Conservation (phyloP, 2,888 invertebrate genomes). For the Malachius bipustulatus region DNA sequence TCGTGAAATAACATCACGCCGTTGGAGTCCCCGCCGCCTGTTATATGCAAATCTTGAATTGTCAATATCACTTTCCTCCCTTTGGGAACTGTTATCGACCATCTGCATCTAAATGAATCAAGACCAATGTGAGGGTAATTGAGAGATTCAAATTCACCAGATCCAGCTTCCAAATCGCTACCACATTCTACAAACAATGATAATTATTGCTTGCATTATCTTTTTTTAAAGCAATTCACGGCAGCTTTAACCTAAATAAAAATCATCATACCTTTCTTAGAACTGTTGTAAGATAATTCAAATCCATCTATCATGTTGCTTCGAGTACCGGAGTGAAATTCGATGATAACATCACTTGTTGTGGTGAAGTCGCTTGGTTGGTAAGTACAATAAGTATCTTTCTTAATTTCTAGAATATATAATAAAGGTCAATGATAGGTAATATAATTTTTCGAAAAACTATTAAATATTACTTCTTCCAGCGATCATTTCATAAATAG, state of each 20-base stretch:
- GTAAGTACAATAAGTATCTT: too few species aligned
- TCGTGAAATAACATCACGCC: conserved; percentile 46
- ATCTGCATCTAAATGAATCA: conserved; percentile 45
- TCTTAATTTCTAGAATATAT: too few species aligned
- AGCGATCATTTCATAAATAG: too few species aligned
- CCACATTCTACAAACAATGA: conserved; percentile 1
- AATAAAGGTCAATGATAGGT: too few species aligned
- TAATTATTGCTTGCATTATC: too few species aligned
- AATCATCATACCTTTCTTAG: neutral
- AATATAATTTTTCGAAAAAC: too few species aligned
- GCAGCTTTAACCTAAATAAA: neutral
- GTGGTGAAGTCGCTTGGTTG: too few species aligned
- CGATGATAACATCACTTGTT: too few species aligned
- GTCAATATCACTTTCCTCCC: conserved; percentile 52
- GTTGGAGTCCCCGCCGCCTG: conserved; percentile 14
- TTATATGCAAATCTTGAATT: conserved; percentile 43
- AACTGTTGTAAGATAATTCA: neutral
- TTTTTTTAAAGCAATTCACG: conserved; percentile 24
- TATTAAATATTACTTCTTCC: too few species aligned
- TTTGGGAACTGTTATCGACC: conserved; percentile 53
- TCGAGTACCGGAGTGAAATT: too few species aligned
- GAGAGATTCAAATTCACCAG: conserved; percentile 58
- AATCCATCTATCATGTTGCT: too few species aligned
- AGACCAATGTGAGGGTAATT: conserved; percentile 51
- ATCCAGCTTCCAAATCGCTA: conserved; percentile 41